Evolutionary conservation across 2,797 vertebrate species (phyloP), one percentile per base, ranked within the genome.

Genomic region (Avahi laniger): DNA sequence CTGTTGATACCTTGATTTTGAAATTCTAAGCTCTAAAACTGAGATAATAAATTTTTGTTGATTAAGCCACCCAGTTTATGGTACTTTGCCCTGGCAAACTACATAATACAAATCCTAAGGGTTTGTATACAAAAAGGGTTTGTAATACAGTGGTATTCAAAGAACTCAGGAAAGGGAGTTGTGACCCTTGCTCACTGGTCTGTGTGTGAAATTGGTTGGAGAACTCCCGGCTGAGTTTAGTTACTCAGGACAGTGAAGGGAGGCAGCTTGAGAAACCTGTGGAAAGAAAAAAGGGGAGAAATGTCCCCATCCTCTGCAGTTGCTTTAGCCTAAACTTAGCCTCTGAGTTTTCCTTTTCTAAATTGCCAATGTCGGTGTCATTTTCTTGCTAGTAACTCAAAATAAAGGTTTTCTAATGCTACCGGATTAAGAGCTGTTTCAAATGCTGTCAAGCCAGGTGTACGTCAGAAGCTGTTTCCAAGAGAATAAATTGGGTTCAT

Each of bases 371-470:
- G 35, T 80, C 41, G 26, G 0, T 20, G 73, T 70, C 48, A 52
- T 38, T 82, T 84, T 92, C 50, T 69, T 76, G 6, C 30, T 35
- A 30, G 59, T 86, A 65, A 91, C 38, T 91, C 54, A 52, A 46
- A 92, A 6, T 20, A 67, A 67, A 30, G 20, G 9, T 46, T 83
- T 80, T 75, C 95, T n/a, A n/a, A 41, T 1, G 17, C 48, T 63
- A 10, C 48, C 10, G 30, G 41, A 15, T 30, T 35, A 50, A 43
- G 30, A 22, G 26, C 61, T 82, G 2, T 63, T 81, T 67, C 73
- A 28, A 41, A 38, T 12, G 52, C 35, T 50, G 0, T 67, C 30
- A 15, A n/a, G 33, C 72, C 48, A 52, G 35, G 2, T 35, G 4
- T 4, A 4, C 4, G n/a, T 57, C 30, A 7, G 38, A 70, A 43